Conservation (phyloP, 1,140 invertebrate genomes). For the Gryllus bimaculatus region DNA sequence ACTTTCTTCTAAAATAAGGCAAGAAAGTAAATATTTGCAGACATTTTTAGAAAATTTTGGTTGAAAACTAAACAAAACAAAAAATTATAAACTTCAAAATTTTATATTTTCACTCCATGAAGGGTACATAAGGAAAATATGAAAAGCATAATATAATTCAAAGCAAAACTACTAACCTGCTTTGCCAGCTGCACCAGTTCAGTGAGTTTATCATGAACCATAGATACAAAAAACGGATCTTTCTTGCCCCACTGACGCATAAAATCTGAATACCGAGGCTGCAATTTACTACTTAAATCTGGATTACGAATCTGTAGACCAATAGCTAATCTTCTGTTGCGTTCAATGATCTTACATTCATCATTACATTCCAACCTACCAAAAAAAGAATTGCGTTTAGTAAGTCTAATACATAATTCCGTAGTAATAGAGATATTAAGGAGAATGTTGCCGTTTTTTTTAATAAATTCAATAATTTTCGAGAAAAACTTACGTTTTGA, state of each 20-base stretch:
- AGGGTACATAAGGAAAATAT: background rate
- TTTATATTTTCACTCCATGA: too few species aligned
- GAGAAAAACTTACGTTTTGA: constrained; percentile 37
- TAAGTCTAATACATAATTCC: background rate
- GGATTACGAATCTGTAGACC: constrained; percentile 86
- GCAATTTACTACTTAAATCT: constrained; percentile 67
- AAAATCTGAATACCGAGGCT: constrained; percentile 77
- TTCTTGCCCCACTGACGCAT: constrained; percentile 76
- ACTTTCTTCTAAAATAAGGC: too few species aligned
- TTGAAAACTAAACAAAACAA: too few species aligned
- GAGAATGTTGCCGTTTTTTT: background rate
- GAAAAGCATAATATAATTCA: background rate
- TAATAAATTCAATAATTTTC: background rate
- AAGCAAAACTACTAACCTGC: constrained; percentile 44
- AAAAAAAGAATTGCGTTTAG: constrained; percentile 18
- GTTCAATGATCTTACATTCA: constrained; percentile 75
- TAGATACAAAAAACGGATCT: constrained; percentile 69
- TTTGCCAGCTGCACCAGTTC: constrained; percentile 82
- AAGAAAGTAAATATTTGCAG: too few species aligned
- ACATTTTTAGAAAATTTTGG: too few species aligned
- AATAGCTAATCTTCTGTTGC: constrained; percentile 76
- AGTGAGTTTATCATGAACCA: constrained; percentile 73
- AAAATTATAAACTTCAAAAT: too few species aligned
- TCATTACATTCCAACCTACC: constrained; percentile 82
- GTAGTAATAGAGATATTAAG: background rate